Evolutionary conservation across 1,140 invertebrate genomes (phyloP).

Genomic region (silkworm (Bombyx mori)): DNA sequence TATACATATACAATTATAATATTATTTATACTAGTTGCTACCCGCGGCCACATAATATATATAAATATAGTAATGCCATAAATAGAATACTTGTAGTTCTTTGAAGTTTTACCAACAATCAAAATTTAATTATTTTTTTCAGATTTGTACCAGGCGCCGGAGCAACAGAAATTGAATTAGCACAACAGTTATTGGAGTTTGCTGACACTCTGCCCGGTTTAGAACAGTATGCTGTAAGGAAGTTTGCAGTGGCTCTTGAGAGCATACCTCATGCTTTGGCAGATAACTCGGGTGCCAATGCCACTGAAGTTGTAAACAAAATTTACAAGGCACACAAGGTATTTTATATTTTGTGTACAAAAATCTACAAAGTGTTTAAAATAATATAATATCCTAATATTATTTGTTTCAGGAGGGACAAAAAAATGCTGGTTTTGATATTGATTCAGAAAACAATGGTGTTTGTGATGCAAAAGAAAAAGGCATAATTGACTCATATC

Average conservation of each 20-base stretch:
- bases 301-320: slow-evolving; percentile 91
- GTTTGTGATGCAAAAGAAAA: slow-evolving; percentile 83
- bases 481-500: slow-evolving; percentile 87
- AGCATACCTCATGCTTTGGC: slow-evolving; percentile 92
- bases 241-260: slow-evolving; percentile 94
- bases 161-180: slow-evolving; percentile 94
- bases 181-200: slow-evolving; percentile 86
- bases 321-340: slow-evolving; percentile 91
- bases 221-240: slow-evolving; percentile 97
- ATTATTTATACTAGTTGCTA: no score
- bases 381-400: no score
- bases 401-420: slow-evolving; percentile 77
- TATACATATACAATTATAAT: no score
- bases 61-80: no score
- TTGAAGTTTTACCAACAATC: no score
- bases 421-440: slow-evolving; percentile 88
- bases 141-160: slow-evolving; percentile 94
- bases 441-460: slow-evolving; percentile 80
- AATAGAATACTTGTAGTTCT: no score
- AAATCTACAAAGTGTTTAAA: neutral
- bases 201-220: slow-evolving; percentile 94
- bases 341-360: neutral
- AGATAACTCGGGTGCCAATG: slow-evolving; percentile 93
- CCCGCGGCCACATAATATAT: no score
- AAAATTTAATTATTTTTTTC: neutral